Percentiles rank a stretch among this genome's conserved stretches.
Evolutionary conservation across 2,797 vertebrate species (phyloP).

Genomic region (Gorsachius magnificus): DNA sequence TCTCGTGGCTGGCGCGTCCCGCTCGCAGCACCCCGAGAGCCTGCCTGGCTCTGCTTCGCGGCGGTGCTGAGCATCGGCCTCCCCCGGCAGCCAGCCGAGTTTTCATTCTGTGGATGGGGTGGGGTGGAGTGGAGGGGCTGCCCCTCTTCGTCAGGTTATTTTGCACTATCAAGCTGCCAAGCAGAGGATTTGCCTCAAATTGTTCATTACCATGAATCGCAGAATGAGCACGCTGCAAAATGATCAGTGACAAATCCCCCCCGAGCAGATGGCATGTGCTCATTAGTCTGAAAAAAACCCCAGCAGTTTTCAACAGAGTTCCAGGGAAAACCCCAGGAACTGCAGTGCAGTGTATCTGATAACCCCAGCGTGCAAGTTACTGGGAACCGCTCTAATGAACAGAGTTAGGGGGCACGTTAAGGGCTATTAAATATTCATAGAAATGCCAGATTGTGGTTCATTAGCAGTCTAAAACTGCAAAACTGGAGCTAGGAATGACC

Average conservation of each 20-base stretch:
- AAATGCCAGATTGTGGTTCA: background rate
- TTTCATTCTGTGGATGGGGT: background rate
- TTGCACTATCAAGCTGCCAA: background rate
- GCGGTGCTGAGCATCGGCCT: fast-evolving
- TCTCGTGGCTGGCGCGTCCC: background rate
- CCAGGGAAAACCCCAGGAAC: background rate
- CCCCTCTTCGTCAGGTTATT: background rate
- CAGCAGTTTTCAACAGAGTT: background rate
- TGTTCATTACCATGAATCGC: background rate
- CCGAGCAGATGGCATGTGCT: background rate
- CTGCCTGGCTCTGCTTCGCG: background rate
- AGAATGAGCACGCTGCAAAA: background rate
- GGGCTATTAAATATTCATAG: background rate
- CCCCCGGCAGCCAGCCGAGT: background rate
- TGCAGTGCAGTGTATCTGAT: no score
- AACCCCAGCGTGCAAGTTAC: background rate
- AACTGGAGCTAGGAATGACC: background rate
- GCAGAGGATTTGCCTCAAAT: background rate
- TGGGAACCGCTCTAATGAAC: background rate
- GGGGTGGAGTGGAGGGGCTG: background rate
- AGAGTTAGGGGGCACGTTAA: background rate
- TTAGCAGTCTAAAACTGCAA: background rate
- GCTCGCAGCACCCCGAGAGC: background rate
- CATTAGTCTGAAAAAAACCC: background rate
- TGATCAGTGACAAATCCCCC: background rate